Conservation (phyloP, 2,113 vertebrate species). For the Pao palembangensis region DNA sequence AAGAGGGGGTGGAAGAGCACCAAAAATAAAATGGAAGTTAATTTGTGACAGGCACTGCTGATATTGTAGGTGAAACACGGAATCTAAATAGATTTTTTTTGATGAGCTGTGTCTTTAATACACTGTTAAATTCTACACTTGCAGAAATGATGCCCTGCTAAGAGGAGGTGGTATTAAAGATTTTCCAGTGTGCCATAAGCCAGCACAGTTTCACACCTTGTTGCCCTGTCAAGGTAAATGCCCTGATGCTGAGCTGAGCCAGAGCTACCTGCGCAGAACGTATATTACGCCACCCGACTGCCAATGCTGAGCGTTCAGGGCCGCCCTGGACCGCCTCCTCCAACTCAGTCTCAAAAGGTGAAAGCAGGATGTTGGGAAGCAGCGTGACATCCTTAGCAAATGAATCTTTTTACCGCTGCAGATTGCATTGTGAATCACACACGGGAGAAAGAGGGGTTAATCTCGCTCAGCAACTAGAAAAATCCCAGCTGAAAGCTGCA, state of each 20-base stretch:
- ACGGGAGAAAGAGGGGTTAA: constrained; percentile 18
- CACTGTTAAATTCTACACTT: not conserved
- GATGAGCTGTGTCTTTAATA: not conserved
- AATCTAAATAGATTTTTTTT: not conserved
- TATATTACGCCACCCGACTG: constrained; percentile 33
- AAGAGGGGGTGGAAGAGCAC: not conserved
- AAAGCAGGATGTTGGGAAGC: constrained; percentile 20
- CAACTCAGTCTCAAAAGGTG: constrained; percentile 29
- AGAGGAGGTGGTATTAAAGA: constrained; percentile 9
- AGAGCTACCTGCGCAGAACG: constrained; percentile 40
- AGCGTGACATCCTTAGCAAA: constrained; percentile 33
- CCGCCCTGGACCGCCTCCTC: constrained; percentile 45
- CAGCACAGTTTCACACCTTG: constrained; percentile 16
- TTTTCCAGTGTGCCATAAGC: constrained; percentile 3
- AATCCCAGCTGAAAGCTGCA: constrained; percentile 20
- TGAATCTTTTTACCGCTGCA: constrained; percentile 27
- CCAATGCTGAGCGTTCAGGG: constrained; percentile 33
- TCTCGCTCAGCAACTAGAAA: constrained; percentile 16
- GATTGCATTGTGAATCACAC: constrained; percentile 38
- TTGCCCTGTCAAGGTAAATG: constrained; percentile 14
- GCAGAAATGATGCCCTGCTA: not conserved
- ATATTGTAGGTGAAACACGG: not conserved
- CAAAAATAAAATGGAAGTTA: not conserved
- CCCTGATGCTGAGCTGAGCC: constrained; percentile 28
- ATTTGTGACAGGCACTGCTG: not conserved